Base-by-base conservation (phyloP, 2,797 vertebrate species). In the Enteromius trimaculatus region DNA sequence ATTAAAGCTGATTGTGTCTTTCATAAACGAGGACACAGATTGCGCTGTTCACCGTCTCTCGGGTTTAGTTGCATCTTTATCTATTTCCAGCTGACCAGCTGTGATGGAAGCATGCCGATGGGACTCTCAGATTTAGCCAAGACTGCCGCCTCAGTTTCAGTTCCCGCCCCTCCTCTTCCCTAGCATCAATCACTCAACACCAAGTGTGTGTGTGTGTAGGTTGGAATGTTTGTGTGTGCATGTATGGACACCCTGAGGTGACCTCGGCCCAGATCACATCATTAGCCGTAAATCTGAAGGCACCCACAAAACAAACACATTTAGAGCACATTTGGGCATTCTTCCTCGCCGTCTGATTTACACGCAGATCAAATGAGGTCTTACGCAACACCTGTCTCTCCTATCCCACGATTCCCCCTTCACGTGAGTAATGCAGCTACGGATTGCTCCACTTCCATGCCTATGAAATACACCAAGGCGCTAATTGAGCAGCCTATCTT, bases 21-120 rank as follows among this genome's bases (percentile, higher is more conserved):
- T 47, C 51, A 71, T 51, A 72, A 44, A 19, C 13, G 8, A 66
- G 79, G 68, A 62, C 62, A 77, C 42, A 70, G 79, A 78, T 77
- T 51, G 44, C 83, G 88, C 86, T 87, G 90, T 85, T 87, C 88
- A 75, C 75, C 86, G 44, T 88, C 77, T 82, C 69, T 75, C 14
- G 77, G 90, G 88, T 86, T 93, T 87, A 81, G 89, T 93, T 95
- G 90, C 93, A 86, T 82, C 70, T 89, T 82, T 37, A 66, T 89
- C 93, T 95, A 94, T 94, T 95, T 95, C 88, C 84, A 91, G 87
- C 90, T 80, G 88, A 91, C 92, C 91, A 92, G 91, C 92, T 93
- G 91, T 65, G 84, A 86, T 85, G 79, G 77, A 81, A 82, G 74
- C 88, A 90, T 92, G 91, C 88, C 90, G 84, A 80, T 85, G 85